Evolutionary conservation across 2,797 vertebrate species (phyloP).

Genomic region (Parambassis ranga): DNA sequence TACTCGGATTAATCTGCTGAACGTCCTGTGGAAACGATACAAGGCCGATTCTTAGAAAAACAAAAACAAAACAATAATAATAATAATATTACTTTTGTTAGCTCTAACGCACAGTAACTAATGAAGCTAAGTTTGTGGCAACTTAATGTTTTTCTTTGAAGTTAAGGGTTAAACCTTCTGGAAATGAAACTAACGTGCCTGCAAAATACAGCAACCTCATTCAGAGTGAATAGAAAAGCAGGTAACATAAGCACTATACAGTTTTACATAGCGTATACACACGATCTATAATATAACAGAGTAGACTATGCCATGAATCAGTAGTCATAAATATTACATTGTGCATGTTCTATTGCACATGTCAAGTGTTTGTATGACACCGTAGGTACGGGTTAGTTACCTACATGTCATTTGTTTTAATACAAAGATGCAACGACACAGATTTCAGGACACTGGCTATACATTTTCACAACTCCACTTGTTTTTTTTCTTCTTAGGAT

Average conservation of each 20-base stretch:
- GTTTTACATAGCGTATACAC: slow-evolving; percentile 74
- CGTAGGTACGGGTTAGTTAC: slow-evolving; percentile 66
- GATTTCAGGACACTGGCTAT: slow-evolving; percentile 74
- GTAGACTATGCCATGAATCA: slow-evolving; percentile 75
- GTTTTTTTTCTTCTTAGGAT: slow-evolving; percentile 56
- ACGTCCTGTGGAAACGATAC: slow-evolving; percentile 27
- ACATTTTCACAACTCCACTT: slow-evolving; percentile 76
- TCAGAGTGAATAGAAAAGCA: slow-evolving; percentile 69
- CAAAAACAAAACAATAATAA: neutral
- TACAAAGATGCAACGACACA: slow-evolving; percentile 80
- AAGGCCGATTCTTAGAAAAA: slow-evolving; percentile 45
- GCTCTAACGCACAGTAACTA: slow-evolving; percentile 59
- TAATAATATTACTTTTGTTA: slow-evolving; percentile 28
- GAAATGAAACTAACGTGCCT: slow-evolving; percentile 48
- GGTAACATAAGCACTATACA: slow-evolving; percentile 76
- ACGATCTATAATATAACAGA: slow-evolving; percentile 76
- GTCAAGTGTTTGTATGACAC: slow-evolving; percentile 69
- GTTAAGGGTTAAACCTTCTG: slow-evolving; percentile 33
- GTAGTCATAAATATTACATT: slow-evolving; percentile 79
- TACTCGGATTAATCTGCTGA: slow-evolving; percentile 43
- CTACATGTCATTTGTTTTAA: slow-evolving; percentile 69
- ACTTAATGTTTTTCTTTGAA: slow-evolving; percentile 31
- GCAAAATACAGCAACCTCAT: slow-evolving; percentile 65
- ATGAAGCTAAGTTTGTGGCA: slow-evolving; percentile 53
- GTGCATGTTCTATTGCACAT: slow-evolving; percentile 77